Base-by-base conservation (phyloP, 2,888 invertebrate genomes). In the Mactromeris polynyma region DNA sequence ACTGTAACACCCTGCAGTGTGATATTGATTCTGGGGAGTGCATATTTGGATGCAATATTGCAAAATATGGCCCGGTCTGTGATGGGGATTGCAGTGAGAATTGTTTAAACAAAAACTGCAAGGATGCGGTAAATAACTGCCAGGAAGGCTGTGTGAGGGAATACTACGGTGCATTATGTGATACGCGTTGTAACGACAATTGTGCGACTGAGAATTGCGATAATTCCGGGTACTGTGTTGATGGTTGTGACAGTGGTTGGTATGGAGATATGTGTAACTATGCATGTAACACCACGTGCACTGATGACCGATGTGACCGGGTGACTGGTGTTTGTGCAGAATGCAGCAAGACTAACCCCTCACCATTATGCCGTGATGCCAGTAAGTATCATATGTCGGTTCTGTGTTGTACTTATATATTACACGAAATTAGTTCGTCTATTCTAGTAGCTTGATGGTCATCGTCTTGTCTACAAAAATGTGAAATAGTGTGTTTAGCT, bases 201-300 rank as follows among this genome's bases (percentile, higher is more conserved):
- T 91, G 89, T 54, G n/a, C 73, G 42, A 26, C 73, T 1, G 51
- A 73, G 4, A 38, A 19, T 0, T 91, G 91, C 78, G 79, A 87
- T 42, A 87, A 89, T 51, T 26, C 21, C n/a, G 91, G 91, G 17
- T 54, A 81, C 17, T 91, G 91, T 73, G 42, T 36, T 1, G 69
- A 46, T 0, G 89, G 91, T 6, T 91, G 91, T 69, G 42, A n/a
- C 0, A 19, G n/a, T 19, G 85, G 87, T n/a, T 81, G 80, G 77
- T 89, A 80, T 40, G 91, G 89, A 6, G 40, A 73, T 19, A 46
- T 80, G 46, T 91, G 91, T 85, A 51, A 87, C 31, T 19, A 19
- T n/a, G 14, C 81, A 19, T 91, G 91, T 87, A 88, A 80, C 19
- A n/a, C 42, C 17, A 81, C 85, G 21, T 91, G 91, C 36, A 89